Conservation (phyloP, 2,797 vertebrate genomes). For the Pangasius mekongensis region DNA sequence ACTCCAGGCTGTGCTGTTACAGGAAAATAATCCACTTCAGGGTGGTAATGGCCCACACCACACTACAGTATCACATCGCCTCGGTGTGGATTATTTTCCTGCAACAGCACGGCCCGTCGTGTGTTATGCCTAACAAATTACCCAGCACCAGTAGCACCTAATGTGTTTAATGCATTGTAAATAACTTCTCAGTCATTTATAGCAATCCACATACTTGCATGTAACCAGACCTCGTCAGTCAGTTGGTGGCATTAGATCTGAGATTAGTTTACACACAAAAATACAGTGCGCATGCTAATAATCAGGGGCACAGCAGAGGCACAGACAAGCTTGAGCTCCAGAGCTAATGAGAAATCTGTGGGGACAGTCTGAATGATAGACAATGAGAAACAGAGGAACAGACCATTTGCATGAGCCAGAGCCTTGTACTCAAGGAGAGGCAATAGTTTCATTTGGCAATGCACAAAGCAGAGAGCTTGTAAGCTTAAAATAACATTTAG, state of each 20-base stretch:
- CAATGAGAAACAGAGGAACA: conserved; percentile 45
- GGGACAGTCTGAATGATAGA: conserved; percentile 45
- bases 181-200: conserved; percentile 25
- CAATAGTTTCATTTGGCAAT: conserved; percentile 47
- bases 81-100: not conserved
- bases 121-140: conserved; percentile 7
- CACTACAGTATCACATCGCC: not conserved
- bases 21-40: not conserved
- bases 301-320: conserved; percentile 37
- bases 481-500: conserved; percentile 49
- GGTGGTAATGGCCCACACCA: not conserved
- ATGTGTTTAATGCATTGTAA: conserved; percentile 28
- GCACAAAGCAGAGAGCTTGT: conserved; percentile 42
- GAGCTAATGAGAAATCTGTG: conserved; percentile 46
- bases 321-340: conserved; percentile 37
- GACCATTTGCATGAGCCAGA: conserved; percentile 44
- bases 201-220: not conserved
- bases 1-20: not conserved
- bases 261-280: conserved; percentile 35
- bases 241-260: conserved; percentile 15
- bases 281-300: conserved; percentile 42
- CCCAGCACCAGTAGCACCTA: conserved; percentile 10
- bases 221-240: conserved; percentile 34
- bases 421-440: conserved; percentile 43
- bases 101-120: not conserved